These are phyloP conservation scores for Patella depressa DNA, from an alignment of 2,888 invertebrate species.

Conservation along the genomic window DNA sequence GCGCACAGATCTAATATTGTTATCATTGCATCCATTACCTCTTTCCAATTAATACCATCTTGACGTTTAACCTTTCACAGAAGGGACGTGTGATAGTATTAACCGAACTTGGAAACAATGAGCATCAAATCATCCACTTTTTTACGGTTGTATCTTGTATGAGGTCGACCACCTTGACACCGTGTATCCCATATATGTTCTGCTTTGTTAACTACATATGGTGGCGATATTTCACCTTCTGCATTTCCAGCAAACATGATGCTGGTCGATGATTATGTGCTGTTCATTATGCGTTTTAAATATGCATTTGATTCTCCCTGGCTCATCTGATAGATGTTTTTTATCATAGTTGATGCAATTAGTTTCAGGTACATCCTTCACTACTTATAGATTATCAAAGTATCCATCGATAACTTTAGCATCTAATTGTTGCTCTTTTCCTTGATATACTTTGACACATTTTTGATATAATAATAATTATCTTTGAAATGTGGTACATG, in stretches of 20 bases:
- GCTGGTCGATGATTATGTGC: constrained; percentile 59
- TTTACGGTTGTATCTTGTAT: constrained; percentile 65
- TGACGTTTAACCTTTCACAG: constrained; percentile 50
- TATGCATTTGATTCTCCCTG: constrained; percentile 47
- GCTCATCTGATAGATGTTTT: constrained; percentile 66
- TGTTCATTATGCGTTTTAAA: constrained; percentile 55
- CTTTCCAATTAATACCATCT: constrained; percentile 65
- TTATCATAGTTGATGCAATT: constrained; percentile 67
- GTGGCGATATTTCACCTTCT: constrained; percentile 64
- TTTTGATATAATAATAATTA: neutral
- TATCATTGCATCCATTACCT: constrained; percentile 60
- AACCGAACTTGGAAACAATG: constrained; percentile 61
- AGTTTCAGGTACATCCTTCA: constrained; percentile 27
- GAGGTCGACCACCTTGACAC: constrained; percentile 67
- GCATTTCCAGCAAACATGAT: constrained; percentile 70
- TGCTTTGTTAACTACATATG: constrained; percentile 71
- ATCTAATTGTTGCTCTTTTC: neutral
- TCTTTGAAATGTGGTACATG: neutral
- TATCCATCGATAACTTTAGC: constrained; percentile 2
- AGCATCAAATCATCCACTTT: constrained; percentile 64
- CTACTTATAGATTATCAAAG: constrained; percentile 20
- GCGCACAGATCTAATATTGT: constrained; percentile 62
- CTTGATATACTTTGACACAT: neutral
- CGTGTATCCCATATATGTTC: constrained; percentile 68
- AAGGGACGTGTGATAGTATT: neutral